Evolutionary conservation across 2,113 vertebrate species (phyloP), one percentile per base, ranked within the genome.

Genomic region (Ictidomys tridecemlineatus): DNA sequence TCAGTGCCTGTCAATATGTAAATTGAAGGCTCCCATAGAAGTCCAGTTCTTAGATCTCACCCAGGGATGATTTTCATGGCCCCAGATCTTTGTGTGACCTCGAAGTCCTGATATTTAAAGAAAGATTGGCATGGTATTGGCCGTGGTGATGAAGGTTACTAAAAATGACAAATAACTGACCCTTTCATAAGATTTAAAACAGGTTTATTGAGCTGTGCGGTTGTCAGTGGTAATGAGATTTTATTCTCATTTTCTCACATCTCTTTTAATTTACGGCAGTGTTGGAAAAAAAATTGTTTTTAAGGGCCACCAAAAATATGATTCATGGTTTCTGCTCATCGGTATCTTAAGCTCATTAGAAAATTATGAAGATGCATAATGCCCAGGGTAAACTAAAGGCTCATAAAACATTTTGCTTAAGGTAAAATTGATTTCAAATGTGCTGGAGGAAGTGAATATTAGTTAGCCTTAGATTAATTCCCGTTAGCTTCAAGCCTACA

Each of bases 371-470:
- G 91, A 88, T 93, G 96, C 91, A 74, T 94, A 98, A 87, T 95
- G 86, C 51, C 76, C 42, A 85, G 93, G 90, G 97, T 97, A 98
- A 98, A 97, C 94, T 96, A 91, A 98, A 98, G 65, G 73, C 89
- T 89, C 94, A 96, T 97, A 97, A 98, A 98, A 89, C 77, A 94
- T 97, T 97, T 97, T 97, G 97, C 97, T 97, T 97, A 96, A 93
- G 95, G 95, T 97, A 96, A 98, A 98, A 98, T 93, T 97, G 90
- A 97, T 97, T 98, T 98, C 76, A 95, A 96, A 97, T 87, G 85
- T 91, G 72, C 91, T 93, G 65, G 96, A 92, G 93, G 83, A 96
- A 96, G 93, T 93, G 86, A 97, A 95, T 96, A 97, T 97, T 98
- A 78, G 63, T 97, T 98, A 97, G 82, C 65, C 95, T 97, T 96